Conservation (phyloP, 2,113 vertebrate genomes). For the Prionailurus bengalensis region DNA sequence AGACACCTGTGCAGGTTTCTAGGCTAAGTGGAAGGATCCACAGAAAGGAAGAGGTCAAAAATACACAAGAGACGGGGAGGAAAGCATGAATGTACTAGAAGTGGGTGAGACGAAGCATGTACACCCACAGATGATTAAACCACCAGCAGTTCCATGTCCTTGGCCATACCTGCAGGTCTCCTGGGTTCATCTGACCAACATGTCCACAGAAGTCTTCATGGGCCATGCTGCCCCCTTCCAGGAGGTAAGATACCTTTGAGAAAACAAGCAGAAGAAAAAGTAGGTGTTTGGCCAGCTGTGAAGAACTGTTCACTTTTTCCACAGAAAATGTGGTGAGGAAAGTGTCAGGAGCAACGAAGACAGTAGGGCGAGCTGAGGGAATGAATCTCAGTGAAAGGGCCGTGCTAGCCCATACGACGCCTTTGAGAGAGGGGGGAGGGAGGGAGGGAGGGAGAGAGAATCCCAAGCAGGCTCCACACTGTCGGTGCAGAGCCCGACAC, state of each 20-base stretch:
- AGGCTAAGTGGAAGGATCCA: neutral
- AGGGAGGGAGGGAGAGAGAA: too few species aligned
- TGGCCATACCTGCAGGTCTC: constrained; percentile 89
- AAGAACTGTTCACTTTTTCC: neutral
- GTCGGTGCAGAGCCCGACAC: too few species aligned
- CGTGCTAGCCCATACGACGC: too few species aligned
- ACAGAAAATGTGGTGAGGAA: neutral
- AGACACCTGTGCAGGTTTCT: neutral
- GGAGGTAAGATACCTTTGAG: constrained; percentile 84
- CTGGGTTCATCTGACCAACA: constrained; percentile 86
- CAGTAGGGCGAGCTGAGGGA: neutral
- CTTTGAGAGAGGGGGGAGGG: neutral
- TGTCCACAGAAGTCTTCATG: constrained; percentile 92
- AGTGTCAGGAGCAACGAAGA: neutral
- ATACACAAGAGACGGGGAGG: neutral
- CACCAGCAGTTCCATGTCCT: neutral
- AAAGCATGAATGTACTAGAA: neutral
- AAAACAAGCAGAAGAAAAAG: constrained; percentile 28
- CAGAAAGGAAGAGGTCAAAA: neutral
- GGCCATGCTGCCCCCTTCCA: constrained; percentile 85
- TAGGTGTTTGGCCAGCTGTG: neutral
- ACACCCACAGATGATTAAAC: neutral
- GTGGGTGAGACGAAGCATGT: neutral
- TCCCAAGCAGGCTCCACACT: too few species aligned
- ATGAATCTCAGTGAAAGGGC: neutral